A percentile compares a stretch with the other conserved stretches of the same genome.
phyloP scores from a whole-genome alignment of 2,888 invertebrate species.

The Syrphus vitripennis region DNA sequence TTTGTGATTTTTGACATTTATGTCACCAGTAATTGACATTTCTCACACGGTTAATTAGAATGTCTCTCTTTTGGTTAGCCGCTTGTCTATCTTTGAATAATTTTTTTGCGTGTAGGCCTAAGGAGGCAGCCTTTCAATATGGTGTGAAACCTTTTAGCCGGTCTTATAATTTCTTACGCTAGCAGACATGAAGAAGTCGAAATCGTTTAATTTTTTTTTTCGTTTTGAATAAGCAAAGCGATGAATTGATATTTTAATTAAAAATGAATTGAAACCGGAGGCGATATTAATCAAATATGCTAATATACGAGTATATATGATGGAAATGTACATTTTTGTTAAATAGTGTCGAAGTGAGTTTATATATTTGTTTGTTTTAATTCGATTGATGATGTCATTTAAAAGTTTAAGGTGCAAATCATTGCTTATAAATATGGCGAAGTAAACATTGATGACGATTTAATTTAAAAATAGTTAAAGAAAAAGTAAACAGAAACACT shows the following conservation, averaged over 20 bases:
- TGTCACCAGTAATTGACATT: slow-evolving; percentile 40
- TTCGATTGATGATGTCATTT: slow-evolving; percentile 39
- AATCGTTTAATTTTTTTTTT: not conserved
- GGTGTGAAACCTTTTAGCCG: not conserved
- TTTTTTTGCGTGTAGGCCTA: not conserved
- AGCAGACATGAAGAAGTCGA: slow-evolving; percentile 24
- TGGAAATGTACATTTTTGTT: slow-evolving; percentile 13
- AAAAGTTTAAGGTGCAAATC: not conserved
- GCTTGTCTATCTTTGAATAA: not conserved
- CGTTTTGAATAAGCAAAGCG: slow-evolving; percentile 17
- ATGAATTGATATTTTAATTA: slow-evolving; percentile 46
- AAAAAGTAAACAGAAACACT: not conserved
- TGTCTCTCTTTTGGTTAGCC: not conserved
- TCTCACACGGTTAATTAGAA: not conserved
- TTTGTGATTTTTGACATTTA: slow-evolving; percentile 11
- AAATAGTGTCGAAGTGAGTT: slow-evolving; percentile 28
- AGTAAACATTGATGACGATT: not conserved
- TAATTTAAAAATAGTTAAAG: not conserved
- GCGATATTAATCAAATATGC: slow-evolving; percentile 33
- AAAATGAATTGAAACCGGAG: slow-evolving; percentile 16
- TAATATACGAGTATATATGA: not conserved
- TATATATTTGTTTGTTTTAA: slow-evolving; percentile 7
- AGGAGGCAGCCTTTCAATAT: slow-evolving; percentile 4
- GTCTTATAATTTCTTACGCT: not conserved
- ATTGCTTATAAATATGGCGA: not conserved